Conservation (phyloP, 2,797 vertebrate species). For the Triplophysa bombifrons region DNA sequence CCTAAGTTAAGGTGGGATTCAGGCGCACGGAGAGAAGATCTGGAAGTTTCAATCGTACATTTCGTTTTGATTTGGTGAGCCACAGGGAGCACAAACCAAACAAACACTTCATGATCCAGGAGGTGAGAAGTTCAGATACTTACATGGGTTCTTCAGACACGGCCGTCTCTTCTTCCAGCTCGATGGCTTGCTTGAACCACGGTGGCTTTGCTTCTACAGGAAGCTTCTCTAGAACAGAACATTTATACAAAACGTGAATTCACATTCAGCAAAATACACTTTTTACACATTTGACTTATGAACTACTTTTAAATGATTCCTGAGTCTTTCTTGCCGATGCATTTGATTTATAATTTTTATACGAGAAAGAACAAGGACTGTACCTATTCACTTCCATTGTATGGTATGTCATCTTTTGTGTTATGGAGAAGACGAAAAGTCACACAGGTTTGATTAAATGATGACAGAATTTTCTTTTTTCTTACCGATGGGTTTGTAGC, state of each 20-base stretch:
- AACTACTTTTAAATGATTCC: background rate
- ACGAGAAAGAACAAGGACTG: too few relatives aligned
- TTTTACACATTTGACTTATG: too few relatives aligned
- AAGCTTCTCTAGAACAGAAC: constrained; percentile 80
- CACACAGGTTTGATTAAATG: too few relatives aligned
- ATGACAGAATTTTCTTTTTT: too few relatives aligned
- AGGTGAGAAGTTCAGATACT: constrained; percentile 66
- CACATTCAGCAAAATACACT: too few relatives aligned
- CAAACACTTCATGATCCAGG: background rate
- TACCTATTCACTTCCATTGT: too few relatives aligned
- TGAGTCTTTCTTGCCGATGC: background rate
- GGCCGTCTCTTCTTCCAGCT: constrained; percentile 85
- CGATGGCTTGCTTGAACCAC: constrained; percentile 96
- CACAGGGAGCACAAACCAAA: constrained; percentile 1
- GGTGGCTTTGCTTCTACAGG: constrained; percentile 92
- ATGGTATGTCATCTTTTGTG: too few relatives aligned
- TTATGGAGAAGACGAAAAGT: too few relatives aligned
- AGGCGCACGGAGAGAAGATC: background rate
- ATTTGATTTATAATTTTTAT: too few relatives aligned
- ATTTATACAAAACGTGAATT: background rate
- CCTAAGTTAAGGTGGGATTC: constrained; percentile 9
- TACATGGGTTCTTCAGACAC: constrained; percentile 93
- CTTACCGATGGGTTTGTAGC: constrained; percentile 92
- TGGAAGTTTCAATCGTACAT: background rate
- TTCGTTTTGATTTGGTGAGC: background rate